Evolutionary conservation across 1,140 invertebrate species (phyloP), one percentile per base, ranked within the genome.

Genomic region (Drosophila pseudoobscura): DNA sequence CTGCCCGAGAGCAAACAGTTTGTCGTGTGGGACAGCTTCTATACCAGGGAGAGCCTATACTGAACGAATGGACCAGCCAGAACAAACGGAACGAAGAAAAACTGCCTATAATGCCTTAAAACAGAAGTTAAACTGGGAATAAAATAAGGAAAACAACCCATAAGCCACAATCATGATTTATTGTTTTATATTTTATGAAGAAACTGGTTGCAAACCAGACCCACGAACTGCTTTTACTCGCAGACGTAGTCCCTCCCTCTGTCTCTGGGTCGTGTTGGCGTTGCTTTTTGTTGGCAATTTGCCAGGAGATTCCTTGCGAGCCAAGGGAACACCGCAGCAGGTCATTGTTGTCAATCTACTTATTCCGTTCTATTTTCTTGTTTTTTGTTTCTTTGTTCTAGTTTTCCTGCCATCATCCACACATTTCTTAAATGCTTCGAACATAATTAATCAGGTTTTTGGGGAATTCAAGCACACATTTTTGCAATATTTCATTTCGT

Each of bases 1-100:
- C 76, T 92, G 71, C 92, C 92, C 0, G 92, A 92, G 63, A 69
- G 52, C n/a, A 90, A 92, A 22, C 83, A 92, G 51, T 88, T 92
- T 65, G 64, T 89, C 24, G 77, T 92, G 17, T 93, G 92, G 92
- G 88, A 92, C 46, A 82, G 90, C 29, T 79, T 91, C 13, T 91
- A 91, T 35, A 88, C 84, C 15, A 54, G 78, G 2, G 82, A 88
- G 44, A 85, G 70, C 45, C 55, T 85, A 2, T 85, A 78, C 22
- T 84, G 0, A n/a, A 35, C 3, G 22, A 31, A 8, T 2, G 29
- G 9, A 9, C 29, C n/a, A 7, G 5, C 44, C 2, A 31, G 44
- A 26, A 2, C 8, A 46, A 26, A 35, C 13, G 24, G 11, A 11
- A 24, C n/a, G 17, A 17, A 51, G 9, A 29, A 51, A 26, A 26